Percentiles rank a stretch among this genome's conserved stretches.
These are phyloP conservation scores for Hucho hucho DNA, from an alignment of 2,113 vertebrate species.

Conservation along the genomic window DNA sequence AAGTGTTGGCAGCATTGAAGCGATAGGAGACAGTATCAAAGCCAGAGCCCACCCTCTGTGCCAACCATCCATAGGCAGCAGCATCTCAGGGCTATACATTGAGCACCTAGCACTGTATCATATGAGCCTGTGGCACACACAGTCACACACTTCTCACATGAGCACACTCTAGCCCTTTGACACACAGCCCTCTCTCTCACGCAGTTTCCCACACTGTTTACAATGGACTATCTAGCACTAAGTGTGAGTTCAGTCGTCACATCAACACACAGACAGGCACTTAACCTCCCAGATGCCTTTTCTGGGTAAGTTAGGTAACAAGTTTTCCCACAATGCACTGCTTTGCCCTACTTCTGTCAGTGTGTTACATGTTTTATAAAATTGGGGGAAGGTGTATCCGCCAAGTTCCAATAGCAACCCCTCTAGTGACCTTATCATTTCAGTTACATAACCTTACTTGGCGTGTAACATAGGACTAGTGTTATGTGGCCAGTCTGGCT, in stretches of 20 bases:
- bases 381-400: constrained; percentile 69
- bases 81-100: too few relatives aligned
- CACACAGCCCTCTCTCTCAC: background rate
- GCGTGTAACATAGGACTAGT: constrained; percentile 15
- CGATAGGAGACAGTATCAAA: too few relatives aligned
- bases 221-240: too few relatives aligned
- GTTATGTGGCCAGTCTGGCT: constrained; percentile 19
- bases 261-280: background rate
- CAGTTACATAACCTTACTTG: constrained; percentile 39
- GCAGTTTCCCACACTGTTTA: background rate
- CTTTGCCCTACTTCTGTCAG: constrained; percentile 68
- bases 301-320: constrained; percentile 56
- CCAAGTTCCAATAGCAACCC: constrained; percentile 64
- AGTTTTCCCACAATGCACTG: constrained; percentile 64
- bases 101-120: too few relatives aligned
- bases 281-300: constrained; percentile 20
- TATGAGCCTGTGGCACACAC: too few relatives aligned
- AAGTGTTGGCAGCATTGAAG: background rate
- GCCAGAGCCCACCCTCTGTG: too few relatives aligned
- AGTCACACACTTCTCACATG: too few relatives aligned
- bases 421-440: constrained; percentile 69
- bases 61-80: too few relatives aligned
- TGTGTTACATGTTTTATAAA: constrained; percentile 52
- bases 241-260: background rate
- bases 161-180: too few relatives aligned